phyloP scores from a whole-genome alignment of 2,113 vertebrate species.

The Neomonachus schauinslandi region DNA sequence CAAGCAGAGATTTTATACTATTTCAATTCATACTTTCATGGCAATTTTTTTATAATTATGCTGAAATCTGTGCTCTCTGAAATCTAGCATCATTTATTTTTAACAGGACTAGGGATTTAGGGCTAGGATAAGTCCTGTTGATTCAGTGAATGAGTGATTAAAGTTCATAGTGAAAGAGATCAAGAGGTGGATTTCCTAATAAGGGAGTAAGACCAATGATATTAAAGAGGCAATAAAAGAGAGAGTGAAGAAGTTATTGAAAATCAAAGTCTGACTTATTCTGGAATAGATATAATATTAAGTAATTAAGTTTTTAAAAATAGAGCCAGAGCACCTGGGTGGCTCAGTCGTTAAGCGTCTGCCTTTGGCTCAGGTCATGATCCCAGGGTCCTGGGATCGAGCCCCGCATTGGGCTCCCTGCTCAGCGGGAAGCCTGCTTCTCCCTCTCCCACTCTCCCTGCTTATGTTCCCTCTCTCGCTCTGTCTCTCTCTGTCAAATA shows the following conservation, averaged over 20 bases:
- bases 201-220: neutral
- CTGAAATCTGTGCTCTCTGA: neutral
- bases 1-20: neutral
- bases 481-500: too few species aligned
- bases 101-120: neutral
- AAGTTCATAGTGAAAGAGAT: neutral
- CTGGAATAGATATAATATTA: neutral
- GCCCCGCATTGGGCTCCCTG: too few species aligned
- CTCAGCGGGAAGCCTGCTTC: too few species aligned
- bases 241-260: neutral
- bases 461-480: too few species aligned
- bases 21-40: neutral
- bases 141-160: neutral
- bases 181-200: neutral
- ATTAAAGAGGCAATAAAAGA: neutral
- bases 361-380: too few species aligned
- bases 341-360: too few species aligned
- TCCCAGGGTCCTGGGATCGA: too few species aligned
- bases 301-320: conserved; percentile 8
- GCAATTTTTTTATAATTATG: neutral
- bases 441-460: too few species aligned
- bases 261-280: neutral
- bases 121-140: neutral
- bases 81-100: neutral
- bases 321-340: too few species aligned